Percentiles rank a stretch among this genome's conserved stretches.
Evolutionary conservation across 2,113 vertebrate genomes (phyloP).

Genomic region (Peromyscus polionotus): DNA sequence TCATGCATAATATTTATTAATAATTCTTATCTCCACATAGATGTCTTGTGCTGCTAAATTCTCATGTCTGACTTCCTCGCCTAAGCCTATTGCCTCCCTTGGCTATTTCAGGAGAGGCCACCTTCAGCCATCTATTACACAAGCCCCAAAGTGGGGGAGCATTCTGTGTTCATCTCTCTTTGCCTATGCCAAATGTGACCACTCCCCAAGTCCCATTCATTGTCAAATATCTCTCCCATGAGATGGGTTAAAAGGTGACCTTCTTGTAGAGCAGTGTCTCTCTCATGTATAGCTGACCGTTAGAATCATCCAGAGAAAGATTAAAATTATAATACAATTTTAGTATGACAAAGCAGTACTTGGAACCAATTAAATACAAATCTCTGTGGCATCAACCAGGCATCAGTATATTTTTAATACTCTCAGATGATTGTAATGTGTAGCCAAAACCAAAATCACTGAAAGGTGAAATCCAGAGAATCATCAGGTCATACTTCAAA

Average conservation of each 20-base stretch:
- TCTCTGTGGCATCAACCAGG: background rate
- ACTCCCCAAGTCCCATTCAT: background rate
- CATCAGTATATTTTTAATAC: background rate
- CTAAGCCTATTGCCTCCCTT: background rate
- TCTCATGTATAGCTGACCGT: background rate
- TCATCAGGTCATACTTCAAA: too few relatives aligned
- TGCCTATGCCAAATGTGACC: background rate
- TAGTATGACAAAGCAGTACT: background rate
- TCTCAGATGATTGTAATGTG: background rate
- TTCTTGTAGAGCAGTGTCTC: background rate
- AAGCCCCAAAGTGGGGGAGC: background rate
- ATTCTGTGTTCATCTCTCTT: background rate
- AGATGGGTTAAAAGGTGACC: conserved; percentile 1
- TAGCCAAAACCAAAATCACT: conserved; percentile 13
- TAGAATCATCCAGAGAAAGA: background rate
- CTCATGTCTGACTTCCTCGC: conserved; percentile 7
- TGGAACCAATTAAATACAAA: conserved; percentile 18
- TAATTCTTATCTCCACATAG: conserved; percentile 32
- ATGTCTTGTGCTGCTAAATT: background rate
- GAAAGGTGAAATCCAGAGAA: background rate
- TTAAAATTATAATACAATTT: background rate
- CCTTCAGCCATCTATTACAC: background rate
- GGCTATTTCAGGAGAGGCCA: background rate
- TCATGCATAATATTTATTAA: background rate
- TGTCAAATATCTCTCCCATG: background rate